Base-by-base conservation (phyloP, 2,113 vertebrate species). In the Anthoscopus minutus region DNA sequence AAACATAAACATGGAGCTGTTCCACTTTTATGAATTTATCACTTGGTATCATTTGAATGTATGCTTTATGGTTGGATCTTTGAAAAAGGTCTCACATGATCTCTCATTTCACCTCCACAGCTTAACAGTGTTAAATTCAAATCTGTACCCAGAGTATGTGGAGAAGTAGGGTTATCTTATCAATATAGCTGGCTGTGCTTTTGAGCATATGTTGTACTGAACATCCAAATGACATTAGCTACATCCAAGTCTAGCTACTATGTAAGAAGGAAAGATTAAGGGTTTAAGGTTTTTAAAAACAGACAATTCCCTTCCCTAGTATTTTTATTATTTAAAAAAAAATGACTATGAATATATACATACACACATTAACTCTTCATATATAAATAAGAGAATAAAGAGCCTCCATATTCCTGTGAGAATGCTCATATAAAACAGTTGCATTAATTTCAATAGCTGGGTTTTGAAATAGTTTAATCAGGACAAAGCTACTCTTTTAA, bases 21-120 rank as follows among this genome's bases (percentile, higher is more conserved):
- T 94, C 79, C 84, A 89, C 89, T 91, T 81, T 62, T 76, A 93
- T 79, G 87, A 93, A 95, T 96, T 94, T 95, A 96, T 56, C 81
- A 80, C 66, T 89, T 79, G 73, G 66, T 94, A 91, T 71, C 48
- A 60, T 94, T 76, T 89, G 81, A 92, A 82, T 89, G 66, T 88
- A 45, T 89, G 88, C 48, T 94, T 95, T 91, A 96, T 18, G 74
- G 93, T 10, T 24, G 54, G 73, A 60, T 78, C 81, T 87, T 71
- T 87, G 69, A 81, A 95, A 86, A 84, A 91, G 81, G 87, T 40
- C 57, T 81, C 78, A 40, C 74, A 79, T 82, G 90, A 77, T 79
- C 58, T 88, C 92, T 87, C 85, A 57, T 94, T 94, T 94, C 58
- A 61, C 79, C 88, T 85, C 92, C 73, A 69, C 78, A 89, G 90